Base-by-base conservation (phyloP, 37 sponge, comb jelly and placozoan species). In the Chondrilla cf. caribensis region DNA sequence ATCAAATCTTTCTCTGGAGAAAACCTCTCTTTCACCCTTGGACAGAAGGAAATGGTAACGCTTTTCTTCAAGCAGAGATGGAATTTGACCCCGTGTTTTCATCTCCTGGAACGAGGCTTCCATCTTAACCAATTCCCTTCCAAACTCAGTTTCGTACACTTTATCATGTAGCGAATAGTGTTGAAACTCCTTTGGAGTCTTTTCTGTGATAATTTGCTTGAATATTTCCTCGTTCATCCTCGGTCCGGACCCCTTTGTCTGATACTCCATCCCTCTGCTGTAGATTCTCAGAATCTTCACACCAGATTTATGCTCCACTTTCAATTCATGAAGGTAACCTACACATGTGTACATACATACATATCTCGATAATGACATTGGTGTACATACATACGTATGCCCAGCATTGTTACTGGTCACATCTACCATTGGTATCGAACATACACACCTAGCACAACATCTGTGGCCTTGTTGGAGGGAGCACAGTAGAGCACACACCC, bases 401-500 rank as follows among this genome's bases (percentile, higher is more conserved):
- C n/a, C n/a, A n/a, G n/a, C n/a, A n/a, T n/a, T n/a, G n/a, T n/a
- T n/a, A n/a, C n/a, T n/a, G n/a, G n/a, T n/a, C n/a, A n/a, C n/a
- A n/a, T n/a, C n/a, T n/a, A n/a, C n/a, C n/a, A n/a, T n/a, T n/a
- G n/a, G n/a, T n/a, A n/a, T n/a, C n/a, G n/a, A n/a, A n/a, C 51
- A 28, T 54, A 58, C 86, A 24, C 86, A 92, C 92, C 65, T 22
- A 85, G 60, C 17, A 92, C 92, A 51, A 92, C 89, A 83, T 92
- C 89, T 21, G 88, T 89, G 25, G 92, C 82, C 18, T 83, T 82
- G 39, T 92, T 88, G 22, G 92, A 88, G 57, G 89, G 86, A 33
- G 82, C 89, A 88, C 92, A 88, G 78, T 92, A 92, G 22, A 92
- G 39, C 1, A 92, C 92, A 86, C 92, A 84, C 4, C 43, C 26